Conservation (phyloP, 2,113 vertebrate species). For the Taurulus bubalis region DNA sequence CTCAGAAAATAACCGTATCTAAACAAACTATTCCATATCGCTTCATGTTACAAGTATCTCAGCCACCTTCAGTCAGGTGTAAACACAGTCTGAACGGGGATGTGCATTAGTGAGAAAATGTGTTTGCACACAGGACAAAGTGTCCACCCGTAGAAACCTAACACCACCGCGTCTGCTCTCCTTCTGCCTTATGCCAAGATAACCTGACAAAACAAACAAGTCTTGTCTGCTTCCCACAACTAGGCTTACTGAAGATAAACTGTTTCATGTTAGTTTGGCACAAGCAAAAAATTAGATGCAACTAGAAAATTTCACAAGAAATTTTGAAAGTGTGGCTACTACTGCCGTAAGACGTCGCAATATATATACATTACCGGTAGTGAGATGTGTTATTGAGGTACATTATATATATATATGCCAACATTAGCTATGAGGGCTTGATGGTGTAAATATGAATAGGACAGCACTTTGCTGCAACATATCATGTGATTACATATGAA, state of each 20-base stretch:
- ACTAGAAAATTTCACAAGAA: too few relatives aligned
- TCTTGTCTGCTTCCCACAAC: neutral
- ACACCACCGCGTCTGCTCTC: slow-evolving; percentile 6
- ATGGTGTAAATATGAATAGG: too few relatives aligned
- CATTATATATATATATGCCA: too few relatives aligned
- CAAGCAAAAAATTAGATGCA: neutral
- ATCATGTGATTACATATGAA: too few relatives aligned
- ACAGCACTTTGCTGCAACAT: too few relatives aligned
- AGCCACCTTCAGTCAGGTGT: slow-evolving; percentile 10
- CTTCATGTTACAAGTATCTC: neutral
- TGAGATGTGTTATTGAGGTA: too few relatives aligned
- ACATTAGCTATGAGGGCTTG: too few relatives aligned
- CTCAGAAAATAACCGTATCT: neutral
- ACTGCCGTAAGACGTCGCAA: too few relatives aligned
- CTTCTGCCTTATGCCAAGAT: slow-evolving; percentile 1
- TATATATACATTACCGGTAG: too few relatives aligned
- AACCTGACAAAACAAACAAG: neutral
- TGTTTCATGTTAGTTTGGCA: too few relatives aligned
- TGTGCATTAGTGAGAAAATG: neutral
- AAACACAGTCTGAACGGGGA: neutral
- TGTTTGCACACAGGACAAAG: slow-evolving; percentile 24
- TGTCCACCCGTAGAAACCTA: slow-evolving; percentile 1
- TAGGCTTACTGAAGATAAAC: neutral
- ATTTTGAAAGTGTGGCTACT: too few relatives aligned
- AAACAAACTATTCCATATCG: neutral